These are phyloP conservation scores for Phyllostomus hastatus DNA, from an alignment of 2,113 vertebrate species.

Conservation along the genomic window DNA sequence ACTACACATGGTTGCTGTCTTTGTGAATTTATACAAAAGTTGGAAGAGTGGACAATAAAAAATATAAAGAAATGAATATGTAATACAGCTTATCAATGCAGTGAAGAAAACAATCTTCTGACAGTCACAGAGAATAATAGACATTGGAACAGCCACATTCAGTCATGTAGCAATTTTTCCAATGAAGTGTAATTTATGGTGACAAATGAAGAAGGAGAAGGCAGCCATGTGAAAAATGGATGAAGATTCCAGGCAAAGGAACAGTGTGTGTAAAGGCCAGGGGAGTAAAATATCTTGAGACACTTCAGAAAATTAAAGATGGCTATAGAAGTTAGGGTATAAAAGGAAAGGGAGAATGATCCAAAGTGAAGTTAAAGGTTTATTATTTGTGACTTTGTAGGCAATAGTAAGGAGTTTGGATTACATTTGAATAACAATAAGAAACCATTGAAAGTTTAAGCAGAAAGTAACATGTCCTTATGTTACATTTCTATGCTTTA, in stretches of 20 bases:
- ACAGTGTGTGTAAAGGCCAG: neutral
- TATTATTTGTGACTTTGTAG: neutral
- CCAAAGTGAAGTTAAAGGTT: neutral
- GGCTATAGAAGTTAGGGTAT: neutral
- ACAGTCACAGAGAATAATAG: neutral
- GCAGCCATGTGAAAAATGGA: neutral
- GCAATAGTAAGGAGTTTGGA: neutral
- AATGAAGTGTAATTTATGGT: neutral
- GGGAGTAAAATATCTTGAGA: neutral
- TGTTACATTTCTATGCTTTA: neutral
- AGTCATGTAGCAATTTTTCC: neutral
- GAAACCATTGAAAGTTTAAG: neutral
- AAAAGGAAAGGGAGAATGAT: neutral
- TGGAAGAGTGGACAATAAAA: neutral
- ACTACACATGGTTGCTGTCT: neutral
- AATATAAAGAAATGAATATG: neutral
- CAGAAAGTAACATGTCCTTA: neutral
- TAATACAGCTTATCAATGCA: neutral
- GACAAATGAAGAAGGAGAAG: neutral
- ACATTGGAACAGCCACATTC: neutral
- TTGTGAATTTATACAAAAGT: neutral
- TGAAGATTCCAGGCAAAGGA: neutral
- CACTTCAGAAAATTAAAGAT: neutral
- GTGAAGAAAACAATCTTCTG: neutral
- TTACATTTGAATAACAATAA: neutral